Evolutionary conservation across 2,888 invertebrate genomes (phyloP).

Genomic region (Ditylenchus weischeri): DNA sequence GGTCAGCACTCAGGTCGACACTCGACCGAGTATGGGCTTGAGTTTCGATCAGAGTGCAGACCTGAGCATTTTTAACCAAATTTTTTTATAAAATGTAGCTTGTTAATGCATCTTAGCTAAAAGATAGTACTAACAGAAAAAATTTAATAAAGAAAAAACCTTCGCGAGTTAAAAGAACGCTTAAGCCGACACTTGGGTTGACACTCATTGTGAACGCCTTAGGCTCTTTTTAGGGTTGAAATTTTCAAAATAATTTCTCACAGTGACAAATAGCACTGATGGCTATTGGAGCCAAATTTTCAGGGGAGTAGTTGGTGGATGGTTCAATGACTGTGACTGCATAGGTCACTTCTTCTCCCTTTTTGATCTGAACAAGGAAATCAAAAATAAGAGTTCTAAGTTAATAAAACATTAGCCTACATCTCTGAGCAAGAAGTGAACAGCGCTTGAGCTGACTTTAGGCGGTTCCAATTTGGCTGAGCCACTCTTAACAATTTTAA

Average conservation of each 20-base stretch:
- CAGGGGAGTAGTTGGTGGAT: slow-evolving; percentile 36
- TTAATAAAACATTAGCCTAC: background rate
- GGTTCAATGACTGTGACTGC: slow-evolving; percentile 44
- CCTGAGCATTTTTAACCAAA: no score
- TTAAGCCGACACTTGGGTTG: no score
- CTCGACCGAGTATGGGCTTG: no score
- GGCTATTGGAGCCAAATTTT: slow-evolving; percentile 48
- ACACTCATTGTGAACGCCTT: no score
- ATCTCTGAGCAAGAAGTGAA: slow-evolving; percentile 34
- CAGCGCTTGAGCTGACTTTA: slow-evolving; percentile 27
- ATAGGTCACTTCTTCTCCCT: slow-evolving; percentile 26
- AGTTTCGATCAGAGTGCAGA: no score
- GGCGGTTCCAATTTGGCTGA: slow-evolving; percentile 14
- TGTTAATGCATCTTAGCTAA: no score
- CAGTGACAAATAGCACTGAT: slow-evolving; percentile 40
- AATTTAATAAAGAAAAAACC: no score
- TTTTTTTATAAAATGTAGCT: no score
- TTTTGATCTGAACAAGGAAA: background rate
- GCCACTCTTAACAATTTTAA: slow-evolving; percentile 17
- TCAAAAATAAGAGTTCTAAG: background rate
- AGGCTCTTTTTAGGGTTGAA: background rate
- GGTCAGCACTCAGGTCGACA: no score
- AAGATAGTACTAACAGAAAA: no score
- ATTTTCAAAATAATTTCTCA: background rate
- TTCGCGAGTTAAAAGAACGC: no score